A percentile compares a stretch with the other conserved stretches of the same genome.
These are phyloP conservation scores for Sitobion miscanthi DNA, from an alignment of 1,140 invertebrate species.

Conservation along the genomic window DNA sequence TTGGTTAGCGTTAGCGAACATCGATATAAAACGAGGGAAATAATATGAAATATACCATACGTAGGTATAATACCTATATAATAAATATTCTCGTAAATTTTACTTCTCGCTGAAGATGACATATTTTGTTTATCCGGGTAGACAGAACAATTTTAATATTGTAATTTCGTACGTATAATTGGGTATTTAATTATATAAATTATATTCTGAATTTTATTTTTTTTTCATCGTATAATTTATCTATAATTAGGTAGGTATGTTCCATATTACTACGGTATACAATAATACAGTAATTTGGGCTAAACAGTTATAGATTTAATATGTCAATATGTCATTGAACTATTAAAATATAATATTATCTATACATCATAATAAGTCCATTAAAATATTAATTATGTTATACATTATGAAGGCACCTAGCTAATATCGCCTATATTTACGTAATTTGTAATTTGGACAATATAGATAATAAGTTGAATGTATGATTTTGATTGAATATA, in stretches of 20 bases:
- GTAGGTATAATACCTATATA: too few relatives aligned
- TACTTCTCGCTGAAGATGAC: not conserved
- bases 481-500: not conserved
- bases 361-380: not conserved
- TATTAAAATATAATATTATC: not conserved
- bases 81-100: not conserved
- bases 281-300: not conserved
- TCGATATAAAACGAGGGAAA: not conserved
- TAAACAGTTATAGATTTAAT: not conserved
- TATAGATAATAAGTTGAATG: not conserved
- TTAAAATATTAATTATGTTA: not conserved
- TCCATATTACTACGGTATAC: not conserved
- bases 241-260: not conserved
- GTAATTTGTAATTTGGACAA: not conserved
- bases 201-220: not conserved
- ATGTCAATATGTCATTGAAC: not conserved
- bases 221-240: not conserved
- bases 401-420: not conserved
- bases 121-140: not conserved
- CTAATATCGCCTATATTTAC: not conserved
- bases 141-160: not conserved
- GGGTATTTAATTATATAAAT: too few relatives aligned
- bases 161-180: not conserved
- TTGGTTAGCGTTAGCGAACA: not conserved
- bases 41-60: not conserved